A percentile compares a stretch with the other conserved stretches of the same genome.
These are phyloP conservation scores for Pterophyllum scalare DNA, from an alignment of 2,113 vertebrate species.

Conservation along the genomic window DNA sequence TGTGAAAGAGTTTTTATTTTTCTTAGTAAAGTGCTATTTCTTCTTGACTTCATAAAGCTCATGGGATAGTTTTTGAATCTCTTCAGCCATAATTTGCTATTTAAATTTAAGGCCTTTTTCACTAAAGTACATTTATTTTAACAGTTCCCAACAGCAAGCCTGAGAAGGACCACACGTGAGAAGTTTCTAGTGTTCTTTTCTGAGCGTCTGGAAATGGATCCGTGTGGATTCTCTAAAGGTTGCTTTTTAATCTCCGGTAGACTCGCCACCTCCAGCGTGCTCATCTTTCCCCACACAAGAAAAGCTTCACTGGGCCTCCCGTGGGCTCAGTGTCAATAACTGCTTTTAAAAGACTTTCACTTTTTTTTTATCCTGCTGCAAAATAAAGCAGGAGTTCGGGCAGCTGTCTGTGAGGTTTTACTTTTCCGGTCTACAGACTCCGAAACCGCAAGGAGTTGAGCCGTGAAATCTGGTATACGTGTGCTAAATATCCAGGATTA, in stretches of 20 bases:
- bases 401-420: too few species aligned
- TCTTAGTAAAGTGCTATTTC: neutral
- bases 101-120: neutral
- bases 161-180: rapidly evolving
- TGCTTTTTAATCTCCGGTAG: neutral
- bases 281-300: neutral
- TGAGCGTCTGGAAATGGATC: neutral
- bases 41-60: neutral
- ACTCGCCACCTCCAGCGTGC: neutral
- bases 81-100: neutral
- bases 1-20: neutral
- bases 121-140: neutral
- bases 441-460: too few species aligned
- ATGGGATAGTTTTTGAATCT: neutral
- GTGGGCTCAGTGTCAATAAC: neutral
- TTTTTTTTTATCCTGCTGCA: neutral
- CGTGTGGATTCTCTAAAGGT: neutral
- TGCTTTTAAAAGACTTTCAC: neutral
- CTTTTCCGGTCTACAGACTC: too few species aligned
- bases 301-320: neutral
- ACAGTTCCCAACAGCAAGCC: neutral
- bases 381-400: too few species aligned
- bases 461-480: too few species aligned
- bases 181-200: too few species aligned
- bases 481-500: too few species aligned